Evolutionary conservation across 2,888 invertebrate genomes (phyloP).

Genomic region (Drosophila cracens): DNA sequence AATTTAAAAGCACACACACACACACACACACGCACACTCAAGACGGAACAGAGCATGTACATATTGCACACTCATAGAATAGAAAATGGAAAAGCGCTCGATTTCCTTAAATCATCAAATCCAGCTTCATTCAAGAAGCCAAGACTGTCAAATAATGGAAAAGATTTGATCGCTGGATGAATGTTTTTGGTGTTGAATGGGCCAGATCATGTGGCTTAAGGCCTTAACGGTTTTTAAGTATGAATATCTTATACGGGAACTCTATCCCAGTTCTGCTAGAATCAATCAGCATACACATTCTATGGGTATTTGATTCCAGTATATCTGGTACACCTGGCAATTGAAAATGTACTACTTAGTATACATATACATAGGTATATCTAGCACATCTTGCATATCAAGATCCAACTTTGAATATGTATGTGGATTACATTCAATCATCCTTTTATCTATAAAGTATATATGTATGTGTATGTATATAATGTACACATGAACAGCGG

Average conservation of each 20-base stretch:
- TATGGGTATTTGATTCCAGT: too few relatives aligned
- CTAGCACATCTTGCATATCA: not conserved
- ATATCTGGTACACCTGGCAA: too few relatives aligned
- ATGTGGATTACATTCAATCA: not conserved
- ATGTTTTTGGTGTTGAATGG: too few relatives aligned
- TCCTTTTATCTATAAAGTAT: not conserved
- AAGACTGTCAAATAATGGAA: not conserved
- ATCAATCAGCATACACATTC: too few relatives aligned
- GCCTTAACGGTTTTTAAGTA: not conserved
- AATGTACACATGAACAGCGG: not conserved
- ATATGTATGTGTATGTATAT: not conserved
- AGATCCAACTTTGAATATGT: not conserved
- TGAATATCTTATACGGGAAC: not conserved
- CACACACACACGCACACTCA: constrained; percentile 4
- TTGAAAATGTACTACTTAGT: not conserved
- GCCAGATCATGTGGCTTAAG: not conserved
- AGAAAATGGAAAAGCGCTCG: constrained; percentile 4
- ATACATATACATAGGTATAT: not conserved
- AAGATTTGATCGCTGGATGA: not conserved
- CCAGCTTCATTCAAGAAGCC: constrained; percentile 5
- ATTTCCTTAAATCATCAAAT: constrained; percentile 2
- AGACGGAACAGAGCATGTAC: constrained; percentile 1
- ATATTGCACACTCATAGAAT: constrained; percentile 12
- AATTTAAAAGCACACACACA: constrained; percentile 61
- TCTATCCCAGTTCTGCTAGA: not conserved